Conservation (phyloP, 2,888 invertebrate genomes). For the Halictus ligatus region DNA sequence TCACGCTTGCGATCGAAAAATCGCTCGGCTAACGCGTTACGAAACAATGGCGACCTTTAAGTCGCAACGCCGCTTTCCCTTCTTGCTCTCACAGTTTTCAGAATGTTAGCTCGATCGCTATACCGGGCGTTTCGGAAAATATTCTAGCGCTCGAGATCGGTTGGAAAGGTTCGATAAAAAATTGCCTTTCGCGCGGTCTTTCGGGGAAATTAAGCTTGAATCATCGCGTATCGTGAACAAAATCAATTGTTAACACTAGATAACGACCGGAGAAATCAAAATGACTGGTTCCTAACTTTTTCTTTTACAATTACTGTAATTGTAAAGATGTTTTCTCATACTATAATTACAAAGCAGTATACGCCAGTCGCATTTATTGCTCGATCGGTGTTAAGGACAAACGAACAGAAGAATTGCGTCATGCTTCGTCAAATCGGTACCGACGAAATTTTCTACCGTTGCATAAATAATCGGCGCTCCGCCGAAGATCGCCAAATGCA, state of each 20-base stretch:
- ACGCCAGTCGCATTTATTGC: too few relatives aligned
- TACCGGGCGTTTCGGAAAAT: not conserved
- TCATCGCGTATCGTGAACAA: not conserved
- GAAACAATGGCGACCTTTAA: conserved; percentile 17
- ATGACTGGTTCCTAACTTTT: too few relatives aligned
- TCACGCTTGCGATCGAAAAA: conserved; percentile 6
- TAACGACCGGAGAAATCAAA: too few relatives aligned
- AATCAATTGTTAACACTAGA: not conserved
- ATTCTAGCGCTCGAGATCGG: not conserved
- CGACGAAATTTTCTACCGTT: not conserved
- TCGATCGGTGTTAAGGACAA: too few relatives aligned
- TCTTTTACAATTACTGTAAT: too few relatives aligned
- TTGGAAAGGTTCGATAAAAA: not conserved
- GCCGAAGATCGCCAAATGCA: not conserved
- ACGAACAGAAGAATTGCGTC: not conserved
- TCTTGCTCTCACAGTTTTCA: conserved; percentile 13
- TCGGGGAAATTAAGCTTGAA: too few relatives aligned
- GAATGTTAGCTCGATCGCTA: not conserved
- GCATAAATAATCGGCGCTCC: not conserved
- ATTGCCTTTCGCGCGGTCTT: too few relatives aligned
- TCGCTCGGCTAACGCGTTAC: conserved; percentile 4
- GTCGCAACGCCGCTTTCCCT: conserved; percentile 11
- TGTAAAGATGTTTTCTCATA: too few relatives aligned
- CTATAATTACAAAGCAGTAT: too few relatives aligned
- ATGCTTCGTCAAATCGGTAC: not conserved